These are phyloP conservation scores for Diadophis punctatus DNA, from an alignment of 2,113 vertebrate genomes.

Conservation along the genomic window DNA sequence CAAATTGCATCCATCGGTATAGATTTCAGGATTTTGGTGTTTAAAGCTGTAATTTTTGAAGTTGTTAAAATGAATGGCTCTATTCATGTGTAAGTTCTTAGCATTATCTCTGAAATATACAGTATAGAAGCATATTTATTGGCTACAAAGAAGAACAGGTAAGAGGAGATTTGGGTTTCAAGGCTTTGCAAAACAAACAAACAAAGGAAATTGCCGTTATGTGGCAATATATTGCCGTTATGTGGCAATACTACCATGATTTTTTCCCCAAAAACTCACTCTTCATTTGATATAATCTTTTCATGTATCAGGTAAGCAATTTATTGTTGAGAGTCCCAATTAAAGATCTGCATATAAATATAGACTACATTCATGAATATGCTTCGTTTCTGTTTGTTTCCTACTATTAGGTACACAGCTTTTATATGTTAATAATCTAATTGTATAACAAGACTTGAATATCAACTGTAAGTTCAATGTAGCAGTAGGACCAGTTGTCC, in stretches of 20 bases:
- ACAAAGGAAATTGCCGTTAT: not conserved
- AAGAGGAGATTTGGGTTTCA: not conserved
- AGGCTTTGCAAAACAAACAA: not conserved
- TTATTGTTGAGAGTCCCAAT: not conserved
- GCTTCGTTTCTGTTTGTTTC: not conserved
- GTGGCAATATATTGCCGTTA: no score
- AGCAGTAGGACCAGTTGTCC: not conserved
- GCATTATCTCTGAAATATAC: not conserved
- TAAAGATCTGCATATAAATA: not conserved
- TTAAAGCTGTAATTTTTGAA: not conserved
- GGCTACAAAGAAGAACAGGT: not conserved
- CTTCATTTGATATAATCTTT: not conserved
- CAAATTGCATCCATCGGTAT: not conserved
- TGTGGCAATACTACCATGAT: not conserved
- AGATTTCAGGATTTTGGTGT: not conserved
- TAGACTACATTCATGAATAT: not conserved
- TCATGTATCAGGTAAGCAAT: not conserved
- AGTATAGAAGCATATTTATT: not conserved
- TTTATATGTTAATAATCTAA: not conserved
- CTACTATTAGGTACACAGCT: not conserved
- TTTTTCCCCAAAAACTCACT: not conserved
- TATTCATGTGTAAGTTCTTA: not conserved
- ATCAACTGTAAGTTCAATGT: not conserved
- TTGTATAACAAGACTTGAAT: not conserved
- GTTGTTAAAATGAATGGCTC: not conserved